phyloP scores from a whole-genome alignment of 2,888 invertebrate species.

The Ichneumoninae sp. region DNA sequence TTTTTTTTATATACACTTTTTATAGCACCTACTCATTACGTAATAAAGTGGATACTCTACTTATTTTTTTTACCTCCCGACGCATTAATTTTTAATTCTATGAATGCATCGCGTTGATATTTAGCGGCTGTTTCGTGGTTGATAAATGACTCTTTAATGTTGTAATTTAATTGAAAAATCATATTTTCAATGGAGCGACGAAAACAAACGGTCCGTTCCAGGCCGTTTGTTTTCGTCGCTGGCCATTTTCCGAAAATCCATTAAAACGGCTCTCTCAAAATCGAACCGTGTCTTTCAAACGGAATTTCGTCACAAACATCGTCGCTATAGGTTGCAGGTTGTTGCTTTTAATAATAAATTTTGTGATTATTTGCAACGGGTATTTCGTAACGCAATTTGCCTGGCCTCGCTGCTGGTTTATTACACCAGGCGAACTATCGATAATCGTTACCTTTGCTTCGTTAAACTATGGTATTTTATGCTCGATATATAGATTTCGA shows the following conservation, averaged over 20 bases:
- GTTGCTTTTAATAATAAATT: constrained; percentile 46
- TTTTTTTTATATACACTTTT: too few relatives aligned
- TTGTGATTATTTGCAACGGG: constrained; percentile 3
- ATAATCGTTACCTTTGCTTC: constrained; percentile 58
- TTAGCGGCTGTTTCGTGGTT: too few relatives aligned
- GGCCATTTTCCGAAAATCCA: background rate
- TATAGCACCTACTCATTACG: too few relatives aligned
- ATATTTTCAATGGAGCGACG: too few relatives aligned
- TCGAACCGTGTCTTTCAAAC: background rate
- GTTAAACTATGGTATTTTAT: constrained; percentile 50
- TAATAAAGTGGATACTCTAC: too few relatives aligned
- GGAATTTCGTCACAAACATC: constrained; percentile 13
- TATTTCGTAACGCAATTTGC: constrained; percentile 48
- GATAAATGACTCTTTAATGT: too few relatives aligned
- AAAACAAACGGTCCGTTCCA: too few relatives aligned
- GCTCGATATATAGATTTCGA: constrained; percentile 49
- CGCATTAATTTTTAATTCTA: too few relatives aligned
- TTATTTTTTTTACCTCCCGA: too few relatives aligned
- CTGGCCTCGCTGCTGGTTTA: constrained; percentile 24
- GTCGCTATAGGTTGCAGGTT: background rate
- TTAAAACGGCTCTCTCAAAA: background rate
- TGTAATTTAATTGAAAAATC: too few relatives aligned
- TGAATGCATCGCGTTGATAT: too few relatives aligned
- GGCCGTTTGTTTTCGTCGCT: too few relatives aligned
- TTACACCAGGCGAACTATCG: constrained; percentile 25